Evolutionary conservation across 2,797 vertebrate genomes (phyloP).

Genomic region (Crocodylus rhombifer): DNA sequence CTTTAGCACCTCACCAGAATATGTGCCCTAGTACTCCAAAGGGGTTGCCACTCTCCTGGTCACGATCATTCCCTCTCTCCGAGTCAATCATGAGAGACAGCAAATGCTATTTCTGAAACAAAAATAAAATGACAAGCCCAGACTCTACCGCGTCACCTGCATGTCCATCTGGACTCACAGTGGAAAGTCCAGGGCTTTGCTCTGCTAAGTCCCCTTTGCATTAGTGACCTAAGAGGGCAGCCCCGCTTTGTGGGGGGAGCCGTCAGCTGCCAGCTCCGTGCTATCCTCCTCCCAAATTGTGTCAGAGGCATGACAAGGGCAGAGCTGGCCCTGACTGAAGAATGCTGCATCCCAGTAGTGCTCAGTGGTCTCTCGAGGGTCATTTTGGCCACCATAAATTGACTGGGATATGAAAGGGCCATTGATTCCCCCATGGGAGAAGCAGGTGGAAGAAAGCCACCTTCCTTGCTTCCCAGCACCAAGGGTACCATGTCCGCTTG

Average conservation of each 20-base stretch:
- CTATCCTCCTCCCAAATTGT: background rate
- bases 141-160: background rate
- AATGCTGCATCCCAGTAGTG: background rate
- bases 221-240: background rate
- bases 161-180: background rate
- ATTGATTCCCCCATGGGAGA: background rate
- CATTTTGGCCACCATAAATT: background rate
- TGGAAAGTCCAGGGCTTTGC: background rate
- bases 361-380: background rate
- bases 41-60: background rate
- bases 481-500: background rate
- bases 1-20: background rate
- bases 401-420: background rate
- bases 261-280: background rate
- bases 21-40: background rate
- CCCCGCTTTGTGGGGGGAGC: background rate
- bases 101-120: background rate
- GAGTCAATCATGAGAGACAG: background rate
- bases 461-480: background rate
- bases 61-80: background rate
- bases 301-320: background rate
- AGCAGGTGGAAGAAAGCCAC: background rate
- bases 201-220: too few species aligned
- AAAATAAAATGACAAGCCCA: background rate
- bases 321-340: background rate